A percentile compares a stretch with the other conserved stretches of the same genome.
These are phyloP conservation scores for Vesta saturnalis DNA, from an alignment of 2,888 invertebrate species.

Conservation along the genomic window DNA sequence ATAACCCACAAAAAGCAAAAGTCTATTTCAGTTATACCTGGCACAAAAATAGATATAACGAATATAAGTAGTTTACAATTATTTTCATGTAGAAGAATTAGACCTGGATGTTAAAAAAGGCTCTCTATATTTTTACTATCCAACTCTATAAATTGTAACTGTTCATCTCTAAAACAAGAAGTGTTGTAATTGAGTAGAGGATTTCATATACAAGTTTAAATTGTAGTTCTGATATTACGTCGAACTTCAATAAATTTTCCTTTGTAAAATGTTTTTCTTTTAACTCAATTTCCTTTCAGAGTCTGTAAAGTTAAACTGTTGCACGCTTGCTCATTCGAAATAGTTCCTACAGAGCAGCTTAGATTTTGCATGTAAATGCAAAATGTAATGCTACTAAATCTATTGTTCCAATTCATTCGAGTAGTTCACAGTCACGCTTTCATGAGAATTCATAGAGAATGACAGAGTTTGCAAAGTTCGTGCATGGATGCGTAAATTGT, in stretches of 20 bases:
- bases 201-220: slow-evolving; percentile 33
- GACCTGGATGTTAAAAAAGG: too few species aligned
- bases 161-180: slow-evolving; percentile 13
- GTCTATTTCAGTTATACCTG: too few species aligned
- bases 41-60: too few species aligned
- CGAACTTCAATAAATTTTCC: slow-evolving; percentile 27
- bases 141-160: slow-evolving; percentile 11
- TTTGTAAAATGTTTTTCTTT: slow-evolving; percentile 17
- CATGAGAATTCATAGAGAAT: slow-evolving; percentile 23
- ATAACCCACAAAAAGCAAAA: too few species aligned
- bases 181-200: slow-evolving; percentile 12
- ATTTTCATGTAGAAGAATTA: too few species aligned
- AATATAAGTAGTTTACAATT: too few species aligned
- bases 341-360: slow-evolving; percentile 15
- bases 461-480: slow-evolving; percentile 20
- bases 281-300: slow-evolving; percentile 17
- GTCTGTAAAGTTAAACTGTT: slow-evolving; percentile 20
- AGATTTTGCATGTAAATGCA: slow-evolving; percentile 27
- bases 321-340: slow-evolving; percentile 20
- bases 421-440: slow-evolving; percentile 25
- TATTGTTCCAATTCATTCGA: slow-evolving; percentile 24
- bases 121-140: too few species aligned
- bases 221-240: slow-evolving; percentile 22
- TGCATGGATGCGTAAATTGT: slow-evolving; percentile 23
- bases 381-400: slow-evolving; percentile 17